Conservation (phyloP, 2,888 invertebrate species). For the Conchocele bisecta region DNA sequence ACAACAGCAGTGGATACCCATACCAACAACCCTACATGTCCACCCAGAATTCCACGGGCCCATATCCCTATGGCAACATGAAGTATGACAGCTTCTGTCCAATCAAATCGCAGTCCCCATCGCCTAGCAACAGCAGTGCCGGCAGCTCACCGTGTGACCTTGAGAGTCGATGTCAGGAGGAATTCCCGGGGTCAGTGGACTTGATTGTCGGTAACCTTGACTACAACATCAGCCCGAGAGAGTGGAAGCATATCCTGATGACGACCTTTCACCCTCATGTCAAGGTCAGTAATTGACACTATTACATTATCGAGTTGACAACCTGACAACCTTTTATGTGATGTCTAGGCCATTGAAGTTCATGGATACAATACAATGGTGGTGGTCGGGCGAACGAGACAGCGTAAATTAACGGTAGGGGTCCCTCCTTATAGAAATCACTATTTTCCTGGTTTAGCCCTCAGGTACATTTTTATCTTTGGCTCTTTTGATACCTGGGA, state of each 20-base stretch:
- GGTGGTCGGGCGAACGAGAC: too few species aligned
- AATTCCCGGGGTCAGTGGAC: slow-evolving; percentile 70
- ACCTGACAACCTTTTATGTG: too few species aligned
- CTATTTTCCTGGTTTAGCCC: too few species aligned
- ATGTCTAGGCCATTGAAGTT: too few species aligned
- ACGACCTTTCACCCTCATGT: slow-evolving; percentile 87
- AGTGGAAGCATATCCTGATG: slow-evolving; percentile 87
- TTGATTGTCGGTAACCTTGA: slow-evolving; percentile 88
- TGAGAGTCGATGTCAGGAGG: slow-evolving; percentile 44
- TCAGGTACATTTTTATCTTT: too few species aligned
- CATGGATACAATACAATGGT: too few species aligned
- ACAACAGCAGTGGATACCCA: slow-evolving; percentile 19
- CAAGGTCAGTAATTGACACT: slow-evolving; percentile 86
- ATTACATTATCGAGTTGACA: too few species aligned
- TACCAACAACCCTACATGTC: slow-evolving; percentile 3
- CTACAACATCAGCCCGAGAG: slow-evolving; percentile 87
- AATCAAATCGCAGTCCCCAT: slow-evolving; percentile 42
- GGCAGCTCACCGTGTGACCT: slow-evolving; percentile 45
- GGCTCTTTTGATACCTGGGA: too few species aligned
- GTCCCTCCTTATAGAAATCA: too few species aligned
- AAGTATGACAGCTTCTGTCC: slow-evolving; percentile 41
- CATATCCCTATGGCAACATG: background rate
- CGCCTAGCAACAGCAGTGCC: slow-evolving; percentile 32
- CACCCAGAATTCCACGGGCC: background rate
- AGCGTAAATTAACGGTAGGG: too few species aligned